A percentile compares a stretch with the other conserved stretches of the same genome.
phyloP scores from a whole-genome alignment of 2,797 vertebrate species.

The Orestias chungarensis region DNA sequence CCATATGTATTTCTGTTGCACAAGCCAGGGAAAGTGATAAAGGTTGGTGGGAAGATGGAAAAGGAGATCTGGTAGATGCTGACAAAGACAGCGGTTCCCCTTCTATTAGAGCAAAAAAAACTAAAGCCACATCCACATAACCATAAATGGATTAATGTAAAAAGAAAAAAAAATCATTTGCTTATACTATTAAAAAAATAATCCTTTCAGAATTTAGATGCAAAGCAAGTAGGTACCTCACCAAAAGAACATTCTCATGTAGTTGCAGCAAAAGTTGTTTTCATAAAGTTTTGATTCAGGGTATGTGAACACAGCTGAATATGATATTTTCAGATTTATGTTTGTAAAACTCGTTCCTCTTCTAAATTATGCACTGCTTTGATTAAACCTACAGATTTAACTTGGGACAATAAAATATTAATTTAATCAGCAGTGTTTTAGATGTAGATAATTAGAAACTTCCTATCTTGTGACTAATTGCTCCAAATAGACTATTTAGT shows the following conservation, averaged over 20 bases:
- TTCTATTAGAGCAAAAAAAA: not conserved
- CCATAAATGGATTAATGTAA: too few species aligned
- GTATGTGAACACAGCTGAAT: not conserved
- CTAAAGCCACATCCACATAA: not conserved
- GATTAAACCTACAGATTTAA: not conserved
- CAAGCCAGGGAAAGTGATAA: too few species aligned
- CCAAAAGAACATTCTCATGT: not conserved
- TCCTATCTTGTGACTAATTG: not conserved
- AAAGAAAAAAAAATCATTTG: too few species aligned
- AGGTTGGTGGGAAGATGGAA: too few species aligned
- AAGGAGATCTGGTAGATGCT: not conserved
- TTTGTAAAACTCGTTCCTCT: not conserved
- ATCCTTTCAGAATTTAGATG: not conserved
- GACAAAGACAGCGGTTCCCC: not conserved
- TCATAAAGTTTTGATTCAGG: not conserved
- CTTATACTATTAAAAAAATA: too few species aligned
- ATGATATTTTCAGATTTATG: not conserved
- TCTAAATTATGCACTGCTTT: not conserved
- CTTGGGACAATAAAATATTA: not conserved
- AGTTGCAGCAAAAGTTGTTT: not conserved
- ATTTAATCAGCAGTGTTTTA: not conserved
- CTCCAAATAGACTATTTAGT: constrained; percentile 18
- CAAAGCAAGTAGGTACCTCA: not conserved
- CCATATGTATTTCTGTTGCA: too few species aligned
- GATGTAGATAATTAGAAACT: constrained; percentile 19